A percentile compares a stretch with the other conserved stretches of the same genome.
These are phyloP conservation scores for Brachystomella parvula DNA, from an alignment of 1,140 invertebrate species.

Conservation along the genomic window DNA sequence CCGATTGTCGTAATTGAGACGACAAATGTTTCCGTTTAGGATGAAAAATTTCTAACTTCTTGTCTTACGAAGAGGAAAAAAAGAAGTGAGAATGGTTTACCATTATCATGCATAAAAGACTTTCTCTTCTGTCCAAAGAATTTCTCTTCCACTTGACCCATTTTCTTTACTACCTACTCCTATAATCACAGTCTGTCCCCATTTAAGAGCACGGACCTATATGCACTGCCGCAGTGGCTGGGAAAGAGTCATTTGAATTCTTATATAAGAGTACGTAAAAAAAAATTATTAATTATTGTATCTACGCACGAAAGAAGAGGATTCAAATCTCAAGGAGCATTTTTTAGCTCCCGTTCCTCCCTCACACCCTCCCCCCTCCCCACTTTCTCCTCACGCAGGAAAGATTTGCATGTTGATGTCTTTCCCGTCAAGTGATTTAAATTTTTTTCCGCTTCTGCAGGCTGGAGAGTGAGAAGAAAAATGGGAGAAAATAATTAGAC, in stretches of 20 bases:
- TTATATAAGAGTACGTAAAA: neutral
- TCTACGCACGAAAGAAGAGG: neutral
- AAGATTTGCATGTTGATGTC: slow-evolving; percentile 3
- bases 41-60: neutral
- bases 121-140: neutral
- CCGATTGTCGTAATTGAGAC: slow-evolving; percentile 11
- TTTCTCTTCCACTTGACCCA: slow-evolving; percentile 8
- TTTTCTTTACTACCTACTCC: too few relatives aligned
- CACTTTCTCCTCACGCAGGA: neutral
- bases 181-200: neutral
- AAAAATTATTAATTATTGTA: slow-evolving; percentile 8
- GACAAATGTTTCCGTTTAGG: slow-evolving; percentile 3
- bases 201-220: neutral
- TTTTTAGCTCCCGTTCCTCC: too few relatives aligned
- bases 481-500: too few relatives aligned
- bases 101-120: slow-evolving; percentile 4
- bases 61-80: neutral
- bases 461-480: too few relatives aligned
- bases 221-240: neutral
- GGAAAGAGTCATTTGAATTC: neutral
- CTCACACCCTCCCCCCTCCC: neutral
- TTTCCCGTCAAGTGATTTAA: too few relatives aligned
- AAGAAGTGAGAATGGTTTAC: neutral
- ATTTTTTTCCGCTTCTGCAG: too few relatives aligned
- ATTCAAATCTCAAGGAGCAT: too few relatives aligned